Evolutionary conservation across 2,113 vertebrate species (phyloP).

Genomic region (Physeter macrocephalus): DNA sequence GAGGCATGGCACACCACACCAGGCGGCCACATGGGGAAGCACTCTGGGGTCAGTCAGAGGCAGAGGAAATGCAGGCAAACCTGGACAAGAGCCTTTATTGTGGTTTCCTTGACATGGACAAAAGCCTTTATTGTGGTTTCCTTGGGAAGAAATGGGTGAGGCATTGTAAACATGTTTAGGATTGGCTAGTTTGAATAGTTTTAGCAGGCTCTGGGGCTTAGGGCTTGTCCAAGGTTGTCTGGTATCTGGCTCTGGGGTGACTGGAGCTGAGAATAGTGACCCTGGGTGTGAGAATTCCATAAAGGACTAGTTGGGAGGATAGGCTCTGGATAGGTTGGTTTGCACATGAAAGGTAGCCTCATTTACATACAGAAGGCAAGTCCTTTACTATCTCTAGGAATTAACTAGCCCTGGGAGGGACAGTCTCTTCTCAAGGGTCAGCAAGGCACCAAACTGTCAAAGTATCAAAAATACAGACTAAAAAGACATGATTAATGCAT

Average conservation of each 20-base stretch:
- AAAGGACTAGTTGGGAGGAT: neutral
- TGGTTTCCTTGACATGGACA: neutral
- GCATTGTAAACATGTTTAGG: neutral
- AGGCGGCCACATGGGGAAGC: neutral
- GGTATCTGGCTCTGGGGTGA: neutral
- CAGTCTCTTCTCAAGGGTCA: neutral
- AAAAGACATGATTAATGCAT: neutral
- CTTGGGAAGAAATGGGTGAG: neutral
- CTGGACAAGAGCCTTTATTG: neutral
- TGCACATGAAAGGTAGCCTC: neutral
- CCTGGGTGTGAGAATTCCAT: neutral
- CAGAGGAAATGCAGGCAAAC: neutral
- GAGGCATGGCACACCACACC: neutral
- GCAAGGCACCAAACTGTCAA: neutral
- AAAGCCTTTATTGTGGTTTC: neutral
- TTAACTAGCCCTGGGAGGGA: neutral
- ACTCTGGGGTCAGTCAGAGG: neutral
- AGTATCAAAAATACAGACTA: conserved; percentile 13
- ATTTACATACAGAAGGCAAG: neutral
- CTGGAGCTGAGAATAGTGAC: neutral
- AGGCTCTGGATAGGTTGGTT: neutral
- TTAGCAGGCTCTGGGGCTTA: neutral
- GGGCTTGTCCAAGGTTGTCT: neutral
- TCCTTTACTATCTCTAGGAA: neutral
- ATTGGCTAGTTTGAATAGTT: neutral